Conservation (phyloP, 2,888 invertebrate genomes). For the Brachypterus glaber region DNA sequence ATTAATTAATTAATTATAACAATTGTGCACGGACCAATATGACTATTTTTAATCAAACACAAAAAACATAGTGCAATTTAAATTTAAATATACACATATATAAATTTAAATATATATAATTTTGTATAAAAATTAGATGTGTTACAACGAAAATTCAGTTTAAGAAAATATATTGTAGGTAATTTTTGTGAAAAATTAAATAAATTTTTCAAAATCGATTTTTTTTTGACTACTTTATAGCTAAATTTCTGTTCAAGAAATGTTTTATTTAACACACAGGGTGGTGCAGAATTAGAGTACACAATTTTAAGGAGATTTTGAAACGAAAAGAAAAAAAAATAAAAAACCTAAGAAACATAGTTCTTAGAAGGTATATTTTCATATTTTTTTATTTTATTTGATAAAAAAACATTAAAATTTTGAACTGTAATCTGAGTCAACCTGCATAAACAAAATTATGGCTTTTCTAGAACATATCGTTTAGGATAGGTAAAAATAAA, state of each 20-base stretch:
- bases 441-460: constrained; percentile 8
- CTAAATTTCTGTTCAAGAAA: neutral
- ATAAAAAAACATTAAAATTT: no score
- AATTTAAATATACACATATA: constrained; percentile 7
- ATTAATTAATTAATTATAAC: constrained; percentile 17
- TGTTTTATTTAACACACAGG: no score
- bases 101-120: constrained; percentile 2
- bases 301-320: no score
- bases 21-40: constrained; percentile 34
- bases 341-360: no score
- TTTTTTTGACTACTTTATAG: neutral
- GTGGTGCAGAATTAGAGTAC: no score
- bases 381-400: no score
- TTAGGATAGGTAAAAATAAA: no score
- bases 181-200: constrained; percentile 3
- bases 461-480: constrained; percentile 21
- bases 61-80: constrained; percentile 22
- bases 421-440: no score
- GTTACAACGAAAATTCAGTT: constrained; percentile 18
- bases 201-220: neutral
- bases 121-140: constrained; percentile 11
- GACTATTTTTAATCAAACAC: constrained; percentile 27
- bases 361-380: no score
- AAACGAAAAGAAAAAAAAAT: no score
- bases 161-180: constrained; percentile 4